Conservation (phyloP, 1,140 invertebrate genomes). For the Drosophila arizonae region DNA sequence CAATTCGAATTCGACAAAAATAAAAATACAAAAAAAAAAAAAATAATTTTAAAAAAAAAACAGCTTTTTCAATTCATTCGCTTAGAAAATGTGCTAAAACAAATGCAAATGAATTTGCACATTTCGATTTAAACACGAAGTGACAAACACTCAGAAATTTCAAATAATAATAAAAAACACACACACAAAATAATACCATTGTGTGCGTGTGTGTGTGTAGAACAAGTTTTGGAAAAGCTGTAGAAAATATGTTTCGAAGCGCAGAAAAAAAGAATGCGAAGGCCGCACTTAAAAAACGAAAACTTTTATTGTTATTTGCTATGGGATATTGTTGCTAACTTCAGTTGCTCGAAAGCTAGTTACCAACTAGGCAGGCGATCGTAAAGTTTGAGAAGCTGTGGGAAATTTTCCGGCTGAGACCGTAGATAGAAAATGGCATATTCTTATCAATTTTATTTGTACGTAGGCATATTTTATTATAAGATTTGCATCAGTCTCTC, state of each 20-base stretch:
- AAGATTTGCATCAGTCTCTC: too few relatives aligned
- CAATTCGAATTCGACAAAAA: too few relatives aligned
- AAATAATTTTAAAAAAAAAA: background rate
- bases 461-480: too few relatives aligned
- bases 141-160: conserved; percentile 47
- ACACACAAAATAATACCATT: background rate
- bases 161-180: conserved; percentile 19
- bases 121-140: conserved; percentile 70
- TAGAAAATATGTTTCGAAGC: conserved; percentile 17
- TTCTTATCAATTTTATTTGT: too few relatives aligned
- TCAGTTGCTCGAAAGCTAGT: too few relatives aligned
- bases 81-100: conserved; percentile 71
- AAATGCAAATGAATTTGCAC: conserved; percentile 75
- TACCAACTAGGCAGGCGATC: too few relatives aligned
- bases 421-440: too few relatives aligned
- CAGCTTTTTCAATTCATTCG: conserved; percentile 49
- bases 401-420: too few relatives aligned
- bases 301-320: background rate
- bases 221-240: background rate
- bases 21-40: too few relatives aligned
- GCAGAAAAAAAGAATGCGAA: conserved; percentile 3
- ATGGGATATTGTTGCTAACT: too few relatives aligned
- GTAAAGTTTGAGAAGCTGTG: too few relatives aligned
- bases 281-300: background rate
- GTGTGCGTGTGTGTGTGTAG: too few relatives aligned